Evolutionary conservation across 2,797 vertebrate genomes (phyloP), one percentile per base, ranked within the genome.

Genomic region (Tympanoctomys barrerae): DNA sequence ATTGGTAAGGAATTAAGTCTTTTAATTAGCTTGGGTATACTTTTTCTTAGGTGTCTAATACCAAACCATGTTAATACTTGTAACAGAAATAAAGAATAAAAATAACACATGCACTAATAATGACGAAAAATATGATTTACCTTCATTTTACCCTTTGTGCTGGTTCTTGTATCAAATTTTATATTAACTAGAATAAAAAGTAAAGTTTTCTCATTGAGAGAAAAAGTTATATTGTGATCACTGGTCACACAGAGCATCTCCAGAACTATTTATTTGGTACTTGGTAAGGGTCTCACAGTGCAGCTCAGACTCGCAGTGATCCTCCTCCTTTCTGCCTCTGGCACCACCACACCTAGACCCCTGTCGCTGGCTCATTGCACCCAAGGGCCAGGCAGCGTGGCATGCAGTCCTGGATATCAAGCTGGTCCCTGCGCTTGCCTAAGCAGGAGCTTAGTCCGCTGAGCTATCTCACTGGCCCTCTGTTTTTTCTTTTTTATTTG

Each of bases 31-130:
- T 82, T 82, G 1, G 85, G 7, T 95, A 52, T 95, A 22, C 18
- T 80, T 95, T 88, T 97, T 83, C 36, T 90, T 88, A 82, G 86
- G 18, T 94, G 39, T 88, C n/a, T 19, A 90, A 4, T 90, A 93
- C 4, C 87, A 42, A 95, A 57, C 46, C 52, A 49, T 78, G 31
- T 87, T 84, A 92, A 57, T 87, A 84, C 39, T 94, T 79, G 57
- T 92, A 89, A 62, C 62, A 85, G 93, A 83, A 93, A 42, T 92
- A 70, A 87, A 90, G 59, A 89, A 85, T 79, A 90, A 86, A 73
- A 93, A 81, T 88, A 87, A 52, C 1, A 46, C 39, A 52, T 89
- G 24, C 36, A 68, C 7, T 73, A 81, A 49, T 89, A 42, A 80
- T 77, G 66, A 81, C 70, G 70, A 81, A 95, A 75, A 68, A 31